Base-by-base conservation (phyloP, 2,113 vertebrate genomes). In the Platichthys flesus region DNA sequence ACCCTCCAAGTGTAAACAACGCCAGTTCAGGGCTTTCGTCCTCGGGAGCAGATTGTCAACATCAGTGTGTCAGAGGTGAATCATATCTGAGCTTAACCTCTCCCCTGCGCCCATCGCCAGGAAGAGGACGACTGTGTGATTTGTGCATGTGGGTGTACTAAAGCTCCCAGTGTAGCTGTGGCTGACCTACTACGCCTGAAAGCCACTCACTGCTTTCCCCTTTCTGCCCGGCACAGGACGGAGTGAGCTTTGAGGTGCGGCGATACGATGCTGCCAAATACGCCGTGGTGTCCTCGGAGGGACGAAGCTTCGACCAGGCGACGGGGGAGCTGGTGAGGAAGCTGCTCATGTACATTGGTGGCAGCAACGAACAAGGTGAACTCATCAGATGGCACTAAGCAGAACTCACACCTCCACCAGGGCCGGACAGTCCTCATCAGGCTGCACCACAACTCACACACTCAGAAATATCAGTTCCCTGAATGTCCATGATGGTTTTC, bases 311-410 rank as follows among this genome's bases (percentile, higher is more conserved):
- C 26, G 96, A 98, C n/a, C 96, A 98, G 71, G 96, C 95, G 28
- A 90, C 94, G 0, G 93, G 94, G 18, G 96, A 98, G 90, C 94
- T 95, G 1, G 94, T 92, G 59, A 90, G 96, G 57, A 97, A 95
- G 79, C 92, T 98, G 60, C 93, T 97, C 35, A 97, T 96, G 90
- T 98, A 98, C 24, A 95, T 96, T 1, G 97, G 97, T 0, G 97
- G 97, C 54, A 95, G 90, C 89, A 98, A 98, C 2, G 93, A 96
- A 40, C 94, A 94, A 88, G 96, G 97, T 97, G 79, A 95, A 42
- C 40, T 42, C 40, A 42, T 42, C 40, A 13, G 40, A 42, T 12
- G 9, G 56, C 56, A 4, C 12, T 26, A 0, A 9, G 35, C 1
- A 2, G 35, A 37, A 2, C 35, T 9, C 7, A 37, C 9, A 37